These are phyloP conservation scores for Pseudomyrmex dendroicus DNA, from an alignment of 1,140 invertebrate species.

Conservation along the genomic window DNA sequence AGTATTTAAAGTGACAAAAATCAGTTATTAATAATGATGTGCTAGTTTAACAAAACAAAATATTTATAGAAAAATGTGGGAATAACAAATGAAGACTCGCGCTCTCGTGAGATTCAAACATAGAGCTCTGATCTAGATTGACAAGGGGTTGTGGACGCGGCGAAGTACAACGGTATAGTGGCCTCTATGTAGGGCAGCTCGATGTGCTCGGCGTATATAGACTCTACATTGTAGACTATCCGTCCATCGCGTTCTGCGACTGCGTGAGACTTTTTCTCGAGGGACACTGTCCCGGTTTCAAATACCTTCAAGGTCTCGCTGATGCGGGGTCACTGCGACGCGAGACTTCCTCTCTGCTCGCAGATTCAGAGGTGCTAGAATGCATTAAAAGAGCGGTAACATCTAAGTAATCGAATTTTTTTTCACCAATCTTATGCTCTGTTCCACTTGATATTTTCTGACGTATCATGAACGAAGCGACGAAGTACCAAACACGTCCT, in stretches of 20 bases:
- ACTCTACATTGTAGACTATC: slow-evolving; percentile 17
- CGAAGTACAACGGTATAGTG: slow-evolving; percentile 59
- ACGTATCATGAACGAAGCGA: slow-evolving; percentile 2
- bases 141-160: slow-evolving; percentile 36
- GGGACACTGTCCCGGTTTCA: slow-evolving; percentile 81
- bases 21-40: slow-evolving; percentile 21
- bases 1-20: neutral
- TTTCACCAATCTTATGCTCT: slow-evolving; percentile 14
- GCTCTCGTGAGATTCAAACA: slow-evolving; percentile 65
- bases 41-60: slow-evolving; percentile 13
- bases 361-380: slow-evolving; percentile 61
- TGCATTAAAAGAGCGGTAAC: slow-evolving; percentile 56
- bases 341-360: slow-evolving; percentile 53
- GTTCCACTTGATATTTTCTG: slow-evolving; percentile 36
- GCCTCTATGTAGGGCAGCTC: slow-evolving; percentile 79
- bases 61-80: slow-evolving; percentile 66
- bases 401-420: slow-evolving; percentile 46
- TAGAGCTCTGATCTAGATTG: slow-evolving; percentile 73
- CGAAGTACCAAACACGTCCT: neutral
- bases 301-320: slow-evolving; percentile 81
- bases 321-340: slow-evolving; percentile 54
- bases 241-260: slow-evolving; percentile 57
- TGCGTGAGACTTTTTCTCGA: slow-evolving; percentile 68
- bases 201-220: slow-evolving; percentile 59
- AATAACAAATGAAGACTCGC: slow-evolving; percentile 56